Percentiles rank a stretch among this genome's conserved stretches.
phyloP scores from a whole-genome alignment of 2,888 invertebrate species.

The Ornithoptera alexandrae region DNA sequence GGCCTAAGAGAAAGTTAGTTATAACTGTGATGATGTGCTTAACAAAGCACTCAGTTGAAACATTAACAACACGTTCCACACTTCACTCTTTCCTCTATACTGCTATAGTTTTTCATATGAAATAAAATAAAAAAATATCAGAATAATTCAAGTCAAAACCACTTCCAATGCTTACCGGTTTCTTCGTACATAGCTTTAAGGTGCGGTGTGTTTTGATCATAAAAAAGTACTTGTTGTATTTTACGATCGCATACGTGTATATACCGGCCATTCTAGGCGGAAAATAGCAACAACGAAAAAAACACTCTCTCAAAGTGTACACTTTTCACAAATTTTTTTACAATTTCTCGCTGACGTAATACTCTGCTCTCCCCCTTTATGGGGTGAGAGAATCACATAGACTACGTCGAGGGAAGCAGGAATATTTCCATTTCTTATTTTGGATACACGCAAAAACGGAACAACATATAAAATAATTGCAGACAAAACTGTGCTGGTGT shows the following conservation, averaged over 20 bases:
- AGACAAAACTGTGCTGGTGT: background rate
- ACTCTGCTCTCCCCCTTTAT: slow-evolving; percentile 11
- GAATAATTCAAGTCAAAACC: background rate
- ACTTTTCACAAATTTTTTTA: slow-evolving; percentile 14
- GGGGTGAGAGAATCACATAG: slow-evolving; percentile 13
- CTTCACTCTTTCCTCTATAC: no score
- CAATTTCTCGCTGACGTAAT: slow-evolving; percentile 16
- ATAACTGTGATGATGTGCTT: no score
- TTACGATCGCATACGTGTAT: slow-evolving; percentile 9
- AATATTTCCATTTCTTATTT: background rate
- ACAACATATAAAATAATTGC: background rate
- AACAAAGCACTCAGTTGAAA: no score
- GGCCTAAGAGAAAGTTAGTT: no score
- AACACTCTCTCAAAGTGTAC: slow-evolving; percentile 3
- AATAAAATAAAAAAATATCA: background rate
- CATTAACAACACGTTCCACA: no score
- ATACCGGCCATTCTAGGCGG: background rate
- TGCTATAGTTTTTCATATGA: no score
- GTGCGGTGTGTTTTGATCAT: slow-evolving; percentile 8
- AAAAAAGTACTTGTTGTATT: slow-evolving; percentile 17
- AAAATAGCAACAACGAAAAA: background rate
- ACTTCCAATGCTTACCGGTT: background rate
- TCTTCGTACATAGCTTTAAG: slow-evolving; percentile 4
- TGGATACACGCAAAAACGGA: no score
- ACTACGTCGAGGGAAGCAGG: background rate